phyloP scores from a whole-genome alignment of 2,888 invertebrate species.

The Calameuta pallipes region DNA sequence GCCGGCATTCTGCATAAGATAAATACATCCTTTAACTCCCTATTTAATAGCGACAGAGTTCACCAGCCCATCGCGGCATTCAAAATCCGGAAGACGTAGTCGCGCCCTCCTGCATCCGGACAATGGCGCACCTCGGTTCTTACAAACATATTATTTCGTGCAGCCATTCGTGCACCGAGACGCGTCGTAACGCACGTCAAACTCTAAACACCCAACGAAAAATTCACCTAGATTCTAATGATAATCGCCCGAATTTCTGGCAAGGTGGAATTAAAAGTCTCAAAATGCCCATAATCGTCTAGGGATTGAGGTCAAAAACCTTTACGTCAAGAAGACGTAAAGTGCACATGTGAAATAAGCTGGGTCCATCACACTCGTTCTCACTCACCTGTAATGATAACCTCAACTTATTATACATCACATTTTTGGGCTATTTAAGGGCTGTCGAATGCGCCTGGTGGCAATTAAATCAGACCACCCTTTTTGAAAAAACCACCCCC shows the following conservation, averaged over 20 bases:
- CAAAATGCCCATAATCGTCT: no score
- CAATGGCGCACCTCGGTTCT: slow-evolving; percentile 22
- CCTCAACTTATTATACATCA: no score
- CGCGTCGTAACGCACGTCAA: not conserved
- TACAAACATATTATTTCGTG: slow-evolving; percentile 30
- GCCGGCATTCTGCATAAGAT: not conserved
- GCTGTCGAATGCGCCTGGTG: no score
- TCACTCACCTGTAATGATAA: no score
- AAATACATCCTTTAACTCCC: not conserved
- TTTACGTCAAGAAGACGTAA: no score
- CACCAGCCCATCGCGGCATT: not conserved
- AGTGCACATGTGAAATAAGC: no score
- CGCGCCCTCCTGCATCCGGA: slow-evolving; percentile 32
- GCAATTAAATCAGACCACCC: no score
- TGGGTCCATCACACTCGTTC: no score
- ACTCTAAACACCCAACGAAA: not conserved
- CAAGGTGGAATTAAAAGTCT: no score
- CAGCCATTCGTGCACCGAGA: slow-evolving; percentile 22
- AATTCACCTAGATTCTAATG: not conserved
- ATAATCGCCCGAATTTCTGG: not conserved
- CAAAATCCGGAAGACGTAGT: slow-evolving; percentile 29
- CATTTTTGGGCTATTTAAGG: no score
- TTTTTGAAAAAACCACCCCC: no score
- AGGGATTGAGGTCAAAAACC: no score
- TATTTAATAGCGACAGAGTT: not conserved